Evolutionary conservation across 2,113 vertebrate species (phyloP), one percentile per base, ranked within the genome.

Genomic region (Herpailurus yagouaroundi): DNA sequence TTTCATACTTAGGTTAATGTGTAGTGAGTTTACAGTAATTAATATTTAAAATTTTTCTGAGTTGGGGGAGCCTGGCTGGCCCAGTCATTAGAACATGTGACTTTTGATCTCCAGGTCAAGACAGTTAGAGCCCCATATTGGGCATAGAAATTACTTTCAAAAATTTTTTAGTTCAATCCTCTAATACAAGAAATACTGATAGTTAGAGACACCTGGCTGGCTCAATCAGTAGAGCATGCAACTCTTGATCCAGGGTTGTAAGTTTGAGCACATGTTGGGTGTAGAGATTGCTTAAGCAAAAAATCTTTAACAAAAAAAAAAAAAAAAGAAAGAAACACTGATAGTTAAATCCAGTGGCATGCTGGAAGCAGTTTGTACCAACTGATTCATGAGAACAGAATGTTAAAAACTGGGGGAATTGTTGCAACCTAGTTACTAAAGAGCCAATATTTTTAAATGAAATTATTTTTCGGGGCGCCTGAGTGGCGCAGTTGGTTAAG

Each of bases 361-460:
- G 33, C n/a, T 92, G 25, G 60, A 55, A 68, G 38, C 68, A 86
- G 7, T 69, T 88, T 94, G 5, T 90, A 69, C 45, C 5, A 27
- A 33, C 52, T 4, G 16, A 36, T 93, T 73, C 38, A 25, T 38
- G 16, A 93, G 23, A 91, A 69, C 76, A 8, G 33, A 11, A 50
- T 92, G 64, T 79, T 90, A 60, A 77, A 71, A 57, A 38, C 84
- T 52, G 33, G 10, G 52, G 73, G 23, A 86, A 93, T 74, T 87
- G 90, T 92, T 96, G 36, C 36, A 81, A 86, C 60, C 52, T 84
- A 4, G 5, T 83, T 91, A 82, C 41, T 96, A 68, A 92, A 92
- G 45, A 95, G 29, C 52, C 38, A 48, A 36, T 71, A 45, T 69
- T 89, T 97, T 13, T 2, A 79, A 73, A 27, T 90, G 64, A 92